These are phyloP conservation scores for Glaucomys volans DNA, from an alignment of 2,113 vertebrate genomes.

Conservation along the genomic window DNA sequence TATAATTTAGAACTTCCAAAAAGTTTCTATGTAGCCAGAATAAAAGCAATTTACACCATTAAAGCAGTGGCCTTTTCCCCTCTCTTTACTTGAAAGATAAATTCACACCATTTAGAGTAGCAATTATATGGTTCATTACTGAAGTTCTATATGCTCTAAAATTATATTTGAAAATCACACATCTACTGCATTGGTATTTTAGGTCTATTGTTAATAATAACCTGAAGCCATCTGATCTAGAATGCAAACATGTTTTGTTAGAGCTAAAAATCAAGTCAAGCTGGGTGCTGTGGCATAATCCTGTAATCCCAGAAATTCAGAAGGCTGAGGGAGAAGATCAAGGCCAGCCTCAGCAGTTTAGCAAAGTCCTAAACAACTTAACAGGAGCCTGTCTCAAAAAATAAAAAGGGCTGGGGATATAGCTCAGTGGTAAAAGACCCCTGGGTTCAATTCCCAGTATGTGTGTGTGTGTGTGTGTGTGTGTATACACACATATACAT, in stretches of 20 bases:
- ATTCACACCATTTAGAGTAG: slow-evolving; percentile 37
- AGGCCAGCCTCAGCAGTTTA: too few species aligned
- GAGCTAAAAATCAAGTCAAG: background rate
- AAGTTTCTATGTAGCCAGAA: slow-evolving; percentile 33
- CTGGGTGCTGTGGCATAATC: too few species aligned
- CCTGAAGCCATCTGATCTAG: slow-evolving; percentile 45
- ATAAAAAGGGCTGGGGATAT: background rate
- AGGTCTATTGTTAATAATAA: slow-evolving; percentile 57
- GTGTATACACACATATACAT: too few species aligned
- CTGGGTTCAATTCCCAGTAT: background rate
- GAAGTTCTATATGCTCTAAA: slow-evolving; percentile 43
- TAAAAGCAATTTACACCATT: slow-evolving; percentile 56
- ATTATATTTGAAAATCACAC: slow-evolving; percentile 52
- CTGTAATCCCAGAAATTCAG: too few species aligned
- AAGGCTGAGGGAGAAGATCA: too few species aligned
- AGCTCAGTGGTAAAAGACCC: background rate
- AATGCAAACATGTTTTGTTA: slow-evolving; percentile 12
- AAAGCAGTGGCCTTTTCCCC: slow-evolving; percentile 21
- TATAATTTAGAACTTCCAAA: slow-evolving; percentile 64
- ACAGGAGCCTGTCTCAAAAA: too few species aligned
- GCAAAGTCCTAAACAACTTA: too few species aligned
- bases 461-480: too few species aligned
- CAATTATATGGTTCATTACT: slow-evolving; percentile 56
- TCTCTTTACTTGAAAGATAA: slow-evolving; percentile 51
- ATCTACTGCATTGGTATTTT: slow-evolving; percentile 52